phyloP scores from a whole-genome alignment of 1,140 invertebrate species.

The Calliopsis andreniformis region DNA sequence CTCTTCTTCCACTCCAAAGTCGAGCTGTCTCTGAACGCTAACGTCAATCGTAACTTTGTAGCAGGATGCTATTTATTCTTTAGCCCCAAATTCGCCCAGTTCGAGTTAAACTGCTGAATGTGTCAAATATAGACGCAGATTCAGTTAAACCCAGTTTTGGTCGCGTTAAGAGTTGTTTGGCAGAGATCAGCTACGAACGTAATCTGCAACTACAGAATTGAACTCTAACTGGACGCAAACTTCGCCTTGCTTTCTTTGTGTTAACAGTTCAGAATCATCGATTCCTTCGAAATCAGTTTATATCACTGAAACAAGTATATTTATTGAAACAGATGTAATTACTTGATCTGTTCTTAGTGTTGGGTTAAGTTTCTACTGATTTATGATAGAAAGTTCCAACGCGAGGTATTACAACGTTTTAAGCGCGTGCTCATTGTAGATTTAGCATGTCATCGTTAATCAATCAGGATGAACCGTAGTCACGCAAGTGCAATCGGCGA shows the following conservation, averaged over 20 bases:
- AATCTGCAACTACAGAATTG: neutral
- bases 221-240: neutral
- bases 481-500: slow-evolving; percentile 24
- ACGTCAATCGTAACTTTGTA: slow-evolving; percentile 16
- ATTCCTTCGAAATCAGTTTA: slow-evolving; percentile 6
- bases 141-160: slow-evolving; percentile 29
- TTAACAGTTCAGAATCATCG: neutral
- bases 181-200: neutral
- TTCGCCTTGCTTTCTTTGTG: neutral
- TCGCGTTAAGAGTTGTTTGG: slow-evolving; percentile 15
- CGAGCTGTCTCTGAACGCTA: neutral
- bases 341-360: slow-evolving; percentile 17
- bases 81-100: slow-evolving; percentile 4
- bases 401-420: slow-evolving; percentile 44
- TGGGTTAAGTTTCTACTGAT: slow-evolving; percentile 39
- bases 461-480: slow-evolving; percentile 45
- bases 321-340: neutral
- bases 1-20: neutral
- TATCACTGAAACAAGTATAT: neutral
- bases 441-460: slow-evolving; percentile 52
- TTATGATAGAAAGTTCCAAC: slow-evolving; percentile 54
- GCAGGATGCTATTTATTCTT: slow-evolving; percentile 25
- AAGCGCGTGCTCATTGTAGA: slow-evolving; percentile 50
- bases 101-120: neutral
- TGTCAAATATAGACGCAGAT: slow-evolving; percentile 20